A percentile compares a stretch with the other conserved stretches of the same genome.
Evolutionary conservation across 2,888 invertebrate species (phyloP).

Genomic region (Microctonus hyperodae): DNA sequence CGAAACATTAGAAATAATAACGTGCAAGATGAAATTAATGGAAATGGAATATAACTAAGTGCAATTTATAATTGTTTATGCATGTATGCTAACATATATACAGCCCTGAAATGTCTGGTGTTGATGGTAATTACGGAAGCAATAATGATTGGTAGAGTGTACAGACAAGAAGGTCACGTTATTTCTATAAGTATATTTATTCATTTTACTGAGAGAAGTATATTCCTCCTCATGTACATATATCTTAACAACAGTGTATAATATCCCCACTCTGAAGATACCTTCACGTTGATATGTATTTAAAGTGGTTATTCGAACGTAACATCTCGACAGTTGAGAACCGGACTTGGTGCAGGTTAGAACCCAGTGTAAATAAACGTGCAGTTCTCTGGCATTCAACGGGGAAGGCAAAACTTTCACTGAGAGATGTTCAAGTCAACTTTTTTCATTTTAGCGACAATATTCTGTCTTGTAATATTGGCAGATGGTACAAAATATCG

Average conservation of each 20-base stretch:
- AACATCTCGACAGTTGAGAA: constrained; percentile 43
- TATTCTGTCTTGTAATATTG: constrained; percentile 38
- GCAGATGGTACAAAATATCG: constrained; percentile 45
- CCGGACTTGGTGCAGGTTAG: constrained; percentile 43
- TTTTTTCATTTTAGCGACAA: constrained; percentile 47
- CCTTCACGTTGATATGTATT: not conserved
- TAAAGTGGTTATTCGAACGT: constrained; percentile 7
- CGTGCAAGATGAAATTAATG: no score
- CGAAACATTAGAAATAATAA: no score
- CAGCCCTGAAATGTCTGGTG: not conserved
- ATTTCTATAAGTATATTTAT: not conserved
- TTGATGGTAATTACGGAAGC: not conserved
- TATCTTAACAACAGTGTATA: not conserved
- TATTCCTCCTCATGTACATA: no score
- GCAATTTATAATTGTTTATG: not conserved
- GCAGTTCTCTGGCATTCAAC: constrained; percentile 28
- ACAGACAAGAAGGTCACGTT: not conserved
- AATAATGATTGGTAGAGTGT: no score
- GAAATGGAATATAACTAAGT: not conserved
- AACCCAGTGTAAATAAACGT: constrained; percentile 28
- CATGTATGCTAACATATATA: not conserved
- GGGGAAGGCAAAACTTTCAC: constrained; percentile 45
- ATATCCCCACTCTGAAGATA: not conserved
- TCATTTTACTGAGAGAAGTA: not conserved
- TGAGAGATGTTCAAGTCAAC: constrained; percentile 50